Conservation (phyloP, 2,888 invertebrate genomes). For the Sceliomorpha sp. region DNA sequence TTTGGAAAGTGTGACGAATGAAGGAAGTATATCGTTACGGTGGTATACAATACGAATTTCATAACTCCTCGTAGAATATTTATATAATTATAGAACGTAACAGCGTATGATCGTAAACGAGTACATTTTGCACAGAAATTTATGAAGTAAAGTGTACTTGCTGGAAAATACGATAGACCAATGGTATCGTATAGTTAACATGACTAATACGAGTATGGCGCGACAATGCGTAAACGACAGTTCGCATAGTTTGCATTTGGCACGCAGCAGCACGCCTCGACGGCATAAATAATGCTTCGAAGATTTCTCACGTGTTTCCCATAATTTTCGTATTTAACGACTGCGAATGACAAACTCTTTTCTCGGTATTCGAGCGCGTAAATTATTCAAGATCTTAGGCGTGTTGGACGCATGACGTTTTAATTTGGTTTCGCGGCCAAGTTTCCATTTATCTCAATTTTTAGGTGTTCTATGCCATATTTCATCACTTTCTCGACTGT, state of each 20-base stretch:
- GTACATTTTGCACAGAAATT: too few species aligned
- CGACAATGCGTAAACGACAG: slow-evolving; percentile 34
- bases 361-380: slow-evolving; percentile 38
- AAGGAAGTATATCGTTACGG: too few species aligned
- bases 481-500: too few species aligned
- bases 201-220: slow-evolving; percentile 44
- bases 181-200: slow-evolving; percentile 39
- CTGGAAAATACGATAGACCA: slow-evolving; percentile 39
- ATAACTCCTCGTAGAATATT: too few species aligned
- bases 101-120: too few species aligned
- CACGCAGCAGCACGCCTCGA: slow-evolving; percentile 33
- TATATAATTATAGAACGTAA: too few species aligned
- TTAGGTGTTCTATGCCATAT: too few species aligned
- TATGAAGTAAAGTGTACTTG: too few species aligned
- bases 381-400: slow-evolving; percentile 21
- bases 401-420: slow-evolving; percentile 25
- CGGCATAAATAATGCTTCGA: slow-evolving; percentile 48
- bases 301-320: slow-evolving; percentile 54
- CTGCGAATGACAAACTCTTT: slow-evolving; percentile 40
- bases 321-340: slow-evolving; percentile 50
- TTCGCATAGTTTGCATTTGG: slow-evolving; percentile 32
- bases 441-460: too few species aligned
- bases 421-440: slow-evolving; percentile 17
- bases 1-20: too few species aligned
- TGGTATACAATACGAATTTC: too few species aligned